Evolutionary conservation across 2,888 invertebrate species (phyloP).

Genomic region (Habrosyne pyritoides): DNA sequence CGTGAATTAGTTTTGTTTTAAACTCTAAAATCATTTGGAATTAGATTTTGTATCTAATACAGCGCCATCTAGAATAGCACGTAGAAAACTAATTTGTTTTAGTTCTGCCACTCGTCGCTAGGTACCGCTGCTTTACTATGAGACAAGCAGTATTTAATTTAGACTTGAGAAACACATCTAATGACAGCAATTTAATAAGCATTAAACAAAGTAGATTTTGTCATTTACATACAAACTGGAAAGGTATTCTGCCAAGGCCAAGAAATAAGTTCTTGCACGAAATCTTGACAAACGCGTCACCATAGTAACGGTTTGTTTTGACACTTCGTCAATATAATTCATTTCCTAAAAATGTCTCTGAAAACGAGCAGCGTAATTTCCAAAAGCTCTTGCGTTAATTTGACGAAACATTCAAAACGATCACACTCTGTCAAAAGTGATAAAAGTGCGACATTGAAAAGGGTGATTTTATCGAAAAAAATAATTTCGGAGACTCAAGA

Average conservation of each 20-base stretch:
- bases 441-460: slow-evolving; percentile 41
- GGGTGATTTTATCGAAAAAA: slow-evolving; percentile 49
- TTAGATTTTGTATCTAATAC: neutral
- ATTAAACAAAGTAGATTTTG: neutral
- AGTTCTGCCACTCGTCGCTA: slow-evolving; percentile 32
- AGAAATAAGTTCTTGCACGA: slow-evolving; percentile 2
- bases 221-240: neutral
- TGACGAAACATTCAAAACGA: slow-evolving; percentile 14
- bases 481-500: slow-evolving; percentile 25
- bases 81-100: neutral
- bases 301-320: slow-evolving; percentile 34
- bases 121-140: slow-evolving; percentile 26
- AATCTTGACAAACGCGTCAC: slow-evolving; percentile 19
- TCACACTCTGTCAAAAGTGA: slow-evolving; percentile 21
- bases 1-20: no score
- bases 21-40: no score
- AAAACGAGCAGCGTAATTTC: slow-evolving; percentile 13
- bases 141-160: neutral
- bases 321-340: slow-evolving; percentile 2
- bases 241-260: neutral
- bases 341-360: slow-evolving; percentile 26
- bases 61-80: neutral
- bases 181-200: neutral
- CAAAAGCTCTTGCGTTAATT: slow-evolving; percentile 20
- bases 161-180: neutral